Evolutionary conservation across 2,888 invertebrate species (phyloP).

Genomic region (Dermolepida albohirtum): DNA sequence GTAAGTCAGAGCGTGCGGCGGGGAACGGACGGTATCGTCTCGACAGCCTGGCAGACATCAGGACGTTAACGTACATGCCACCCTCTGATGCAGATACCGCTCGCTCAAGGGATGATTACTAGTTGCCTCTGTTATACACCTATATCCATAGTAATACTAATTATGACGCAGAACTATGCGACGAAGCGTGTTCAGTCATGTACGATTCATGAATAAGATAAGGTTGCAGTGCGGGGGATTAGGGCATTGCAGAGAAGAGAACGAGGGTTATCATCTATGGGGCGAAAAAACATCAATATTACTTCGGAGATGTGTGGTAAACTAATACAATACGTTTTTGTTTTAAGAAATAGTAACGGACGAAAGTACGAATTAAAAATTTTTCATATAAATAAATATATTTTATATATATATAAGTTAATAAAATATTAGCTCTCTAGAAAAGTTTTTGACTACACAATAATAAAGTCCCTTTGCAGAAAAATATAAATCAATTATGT

Average conservation of each 20-base stretch:
- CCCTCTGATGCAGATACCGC: conserved; percentile 18
- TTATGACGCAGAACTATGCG: conserved; percentile 13
- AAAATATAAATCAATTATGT: too few species aligned
- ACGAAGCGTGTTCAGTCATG: conserved; percentile 21
- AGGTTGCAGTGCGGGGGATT: conserved; percentile 2
- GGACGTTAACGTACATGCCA: background rate
- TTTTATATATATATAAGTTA: too few species aligned
- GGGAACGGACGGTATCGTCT: conserved; percentile 8
- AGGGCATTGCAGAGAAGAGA: background rate
- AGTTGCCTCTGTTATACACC: conserved; percentile 13
- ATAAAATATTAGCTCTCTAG: too few species aligned
- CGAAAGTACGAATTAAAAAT: too few species aligned
- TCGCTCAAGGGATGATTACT: conserved; percentile 30
- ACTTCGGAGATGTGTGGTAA: too few species aligned
- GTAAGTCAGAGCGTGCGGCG: conserved; percentile 24
- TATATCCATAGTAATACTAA: conserved; percentile 25
- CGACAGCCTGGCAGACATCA: conserved; percentile 34
- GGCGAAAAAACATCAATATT: too few species aligned
- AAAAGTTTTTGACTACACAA: too few species aligned
- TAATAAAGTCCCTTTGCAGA: too few species aligned
- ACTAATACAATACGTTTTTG: too few species aligned
- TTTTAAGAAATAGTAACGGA: too few species aligned
- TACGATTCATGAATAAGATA: conserved; percentile 13
- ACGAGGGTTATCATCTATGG: background rate
- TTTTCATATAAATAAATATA: too few species aligned